Conservation (phyloP, 2,888 invertebrate species). For the Bugulina stolonifera region DNA sequence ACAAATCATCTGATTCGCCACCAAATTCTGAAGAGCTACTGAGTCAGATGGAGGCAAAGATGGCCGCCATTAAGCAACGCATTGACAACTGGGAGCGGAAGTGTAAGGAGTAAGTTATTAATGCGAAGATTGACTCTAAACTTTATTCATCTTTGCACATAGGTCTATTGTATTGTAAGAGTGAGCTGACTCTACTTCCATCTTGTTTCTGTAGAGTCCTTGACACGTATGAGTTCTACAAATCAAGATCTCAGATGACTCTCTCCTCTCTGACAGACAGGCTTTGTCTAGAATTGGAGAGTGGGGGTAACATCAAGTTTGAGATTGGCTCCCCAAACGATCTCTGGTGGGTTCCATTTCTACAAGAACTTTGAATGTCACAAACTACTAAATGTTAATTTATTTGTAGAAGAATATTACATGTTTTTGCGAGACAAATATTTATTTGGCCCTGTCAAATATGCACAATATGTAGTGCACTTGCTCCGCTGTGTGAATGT, state of each 20-base stretch:
- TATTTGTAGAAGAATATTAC: too few relatives aligned
- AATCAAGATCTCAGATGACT: not conserved
- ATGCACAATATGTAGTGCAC: too few relatives aligned
- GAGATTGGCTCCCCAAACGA: conserved; percentile 47
- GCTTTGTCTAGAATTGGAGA: conserved; percentile 48
- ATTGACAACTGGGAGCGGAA: conserved; percentile 41
- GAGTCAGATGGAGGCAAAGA: conserved; percentile 31
- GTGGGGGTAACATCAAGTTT: conserved; percentile 53
- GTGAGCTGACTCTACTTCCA: not conserved
- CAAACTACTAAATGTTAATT: too few relatives aligned
- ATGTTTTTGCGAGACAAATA: too few relatives aligned
- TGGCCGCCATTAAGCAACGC: conserved; percentile 38
- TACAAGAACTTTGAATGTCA: too few relatives aligned
- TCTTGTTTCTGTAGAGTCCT: not conserved
- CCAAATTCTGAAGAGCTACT: not conserved
- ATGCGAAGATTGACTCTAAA: not conserved
- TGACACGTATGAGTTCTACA: not conserved
- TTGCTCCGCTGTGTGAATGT: too few relatives aligned
- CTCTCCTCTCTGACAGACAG: conserved; percentile 31
- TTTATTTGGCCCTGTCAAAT: too few relatives aligned
- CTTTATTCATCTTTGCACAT: too few relatives aligned
- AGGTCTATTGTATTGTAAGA: too few relatives aligned
- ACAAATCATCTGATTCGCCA: not conserved
- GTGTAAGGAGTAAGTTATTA: conserved; percentile 39
- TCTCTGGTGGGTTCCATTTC: conserved; percentile 43